Evolutionary conservation across 1,140 invertebrate genomes (phyloP), one percentile per base, ranked within the genome.

Genomic region (Drosophila ironensis): DNA sequence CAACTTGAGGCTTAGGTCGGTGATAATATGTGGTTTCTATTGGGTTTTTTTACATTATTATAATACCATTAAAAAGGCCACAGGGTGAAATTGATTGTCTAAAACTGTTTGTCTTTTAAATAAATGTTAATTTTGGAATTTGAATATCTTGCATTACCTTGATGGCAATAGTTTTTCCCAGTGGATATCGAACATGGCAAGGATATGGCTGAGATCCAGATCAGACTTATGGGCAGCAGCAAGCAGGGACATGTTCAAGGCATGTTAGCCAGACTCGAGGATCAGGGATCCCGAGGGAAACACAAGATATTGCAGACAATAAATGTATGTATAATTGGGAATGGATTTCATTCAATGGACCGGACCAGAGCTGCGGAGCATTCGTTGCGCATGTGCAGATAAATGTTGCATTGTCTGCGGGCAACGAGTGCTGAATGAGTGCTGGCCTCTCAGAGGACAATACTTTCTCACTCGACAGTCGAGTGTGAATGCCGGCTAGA

Each of bases 371-470:
- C 42, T 40, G 37, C 53, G 64, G 53, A 71, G 53, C 72, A 81
- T 82, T 82, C 67, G 76, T 77, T 76, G 72, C 77, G 76, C 76
- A 81, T 81, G 76, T 82, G 77, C 78, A 69, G 51, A 69, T 41
- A 56, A 54, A 33, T 37, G 46, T 35, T 35, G 41, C 33, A 70
- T 80, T 78, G 78, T 47, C 53, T 33, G 44, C 40, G 42, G 37
- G 41, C 27, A 46, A 57, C 59, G 60, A 64, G 60, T 64, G 57
- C 45, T 81, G 72, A 81, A 81, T 81, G 78, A 60, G 44, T 51
- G 46, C 38, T 61, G 56, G 50, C 68, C 75, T 77, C 72, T 81
- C 77, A 33, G 51, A 9, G 48, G 56, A 81, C 78, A 81, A 81
- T 81, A 27, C 44, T 22, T 45, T 35, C 40, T 52, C 51, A 72